Evolutionary conservation across 2,888 invertebrate species (phyloP), one percentile per base, ranked within the genome.

Genomic region (Aplocera efformata): DNA sequence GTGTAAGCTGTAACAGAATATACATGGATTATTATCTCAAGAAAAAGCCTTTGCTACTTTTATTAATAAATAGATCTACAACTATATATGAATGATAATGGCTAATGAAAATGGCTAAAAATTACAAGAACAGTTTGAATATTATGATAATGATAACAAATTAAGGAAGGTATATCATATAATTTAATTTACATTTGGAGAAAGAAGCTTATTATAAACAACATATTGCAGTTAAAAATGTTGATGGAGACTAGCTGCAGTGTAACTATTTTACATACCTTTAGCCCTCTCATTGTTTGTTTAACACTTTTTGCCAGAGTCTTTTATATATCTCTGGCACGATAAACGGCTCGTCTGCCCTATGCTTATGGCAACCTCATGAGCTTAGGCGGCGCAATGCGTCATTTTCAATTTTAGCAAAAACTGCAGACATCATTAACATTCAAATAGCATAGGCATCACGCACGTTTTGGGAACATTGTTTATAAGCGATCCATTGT

Each of bases 341-440:
- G 10, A 31, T 10, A 21, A 24, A 32, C 39, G n/a, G 29, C 29
- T 21, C 33, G 21, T 28, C 25, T 13, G 25, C 7, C 29, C 7
- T 28, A 20, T n/a, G n/a, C n/a, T n/a, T n/a, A n/a, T n/a, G n/a
- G n/a, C n/a, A n/a, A n/a, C n/a, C n/a, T n/a, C n/a, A 22, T n/a
- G 22, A 25, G 30, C 22, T 9, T 21, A 41, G 30, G 28, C 27
- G 53, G 42, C 63, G 63, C 62, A 72, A 56, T 72, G 72, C 68
- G 67, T 56, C 65, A 69, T 58, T 58, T 58, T 39, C 39, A 49
- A 42, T 47, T 10, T 17, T 41, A 25, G 26, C 9, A n/a, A 13
- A 13, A 22, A 33, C 22, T 10, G 23, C 25, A 30, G 32, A 36
- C 21, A 17, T 28, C 13, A 8, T n/a, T 32, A 23, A 6, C 24